These are phyloP conservation scores for Cecropterus lyciades DNA, from an alignment of 1,140 invertebrate species.

Conservation along the genomic window DNA sequence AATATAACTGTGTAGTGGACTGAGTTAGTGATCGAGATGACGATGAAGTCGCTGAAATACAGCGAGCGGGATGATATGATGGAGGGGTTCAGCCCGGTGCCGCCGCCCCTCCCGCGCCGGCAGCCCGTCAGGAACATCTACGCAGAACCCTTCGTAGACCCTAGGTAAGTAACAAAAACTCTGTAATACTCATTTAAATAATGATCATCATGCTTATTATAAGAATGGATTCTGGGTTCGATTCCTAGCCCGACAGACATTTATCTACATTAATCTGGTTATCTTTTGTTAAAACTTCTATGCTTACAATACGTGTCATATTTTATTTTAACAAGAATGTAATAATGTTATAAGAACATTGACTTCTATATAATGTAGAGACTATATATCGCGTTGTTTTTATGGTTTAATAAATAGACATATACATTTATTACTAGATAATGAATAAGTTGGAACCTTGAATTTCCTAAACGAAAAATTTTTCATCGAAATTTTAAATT, in stretches of 20 bases:
- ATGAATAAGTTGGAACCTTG: too few relatives aligned
- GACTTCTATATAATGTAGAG: too few relatives aligned
- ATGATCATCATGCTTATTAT: too few relatives aligned
- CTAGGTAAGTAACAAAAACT: conserved; percentile 74
- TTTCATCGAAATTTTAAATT: not conserved
- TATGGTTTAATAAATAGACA: too few relatives aligned
- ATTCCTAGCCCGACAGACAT: not conserved
- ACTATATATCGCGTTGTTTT: too few relatives aligned
- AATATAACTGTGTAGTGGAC: conserved; percentile 71
- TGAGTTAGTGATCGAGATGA: conserved; percentile 68
- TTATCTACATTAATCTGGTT: too few relatives aligned
- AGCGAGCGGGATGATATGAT: conserved; percentile 81
- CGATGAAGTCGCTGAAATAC: conserved; percentile 84
- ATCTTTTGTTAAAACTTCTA: too few relatives aligned
- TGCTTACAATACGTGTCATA: too few relatives aligned
- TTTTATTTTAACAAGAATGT: too few relatives aligned
- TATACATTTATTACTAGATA: too few relatives aligned
- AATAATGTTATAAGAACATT: too few relatives aligned
- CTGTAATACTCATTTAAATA: not conserved
- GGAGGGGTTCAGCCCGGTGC: conserved; percentile 82
- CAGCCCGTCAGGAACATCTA: conserved; percentile 83
- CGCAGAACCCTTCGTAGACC: conserved; percentile 83
- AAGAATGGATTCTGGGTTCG: not conserved
- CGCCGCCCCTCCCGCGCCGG: conserved; percentile 80
- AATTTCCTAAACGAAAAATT: too few relatives aligned